Evolutionary conservation across 2,888 invertebrate species (phyloP), one percentile per base, ranked within the genome.

Genomic region (Heteropelma amictum): DNA sequence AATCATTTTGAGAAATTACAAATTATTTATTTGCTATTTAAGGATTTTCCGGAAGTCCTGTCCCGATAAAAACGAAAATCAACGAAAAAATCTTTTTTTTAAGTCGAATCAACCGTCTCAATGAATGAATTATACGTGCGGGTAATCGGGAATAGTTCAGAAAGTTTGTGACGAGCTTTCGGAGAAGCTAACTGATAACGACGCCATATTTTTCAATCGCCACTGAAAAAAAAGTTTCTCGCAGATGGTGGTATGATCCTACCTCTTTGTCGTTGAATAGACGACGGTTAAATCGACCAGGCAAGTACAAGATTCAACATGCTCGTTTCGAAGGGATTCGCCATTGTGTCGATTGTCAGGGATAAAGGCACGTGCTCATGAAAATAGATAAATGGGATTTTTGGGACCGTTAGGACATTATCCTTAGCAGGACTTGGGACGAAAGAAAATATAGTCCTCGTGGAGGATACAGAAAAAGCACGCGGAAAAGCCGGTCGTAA

Each of bases 381-480:
- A 83, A 79, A 82, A 81, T 80, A 77, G 80, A 78, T 70, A 82
- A 79, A 82, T 77, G 78, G 75, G 80, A 78, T 70, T 71, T 72
- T 58, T 42, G 61, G 63, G 42, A 76, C 79, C 75, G 78, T 79
- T 78, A 64, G 73, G 71, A 72, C 60, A 60, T 68, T 70, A 67
- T 69, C 70, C 75, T 73, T 47, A 58, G 56, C 64, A 58, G 73
- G 63, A 72, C 72, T 10, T 54, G 42, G 56, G 72, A 54, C 58
- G 63, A 47, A 53, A 45, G 12, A 7, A 49, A 14, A 51, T 63
- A 61, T 61, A 63, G 67, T 33, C 47, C 26, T 28, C 26, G 56
- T 4, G 14, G 28, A 64, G 35, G 47, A 70, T 68, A 12, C 38
- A 61, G 49, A 23, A 40, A 40, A 65, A 47, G 40, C 42, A 68